phyloP scores from a whole-genome alignment of 2,113 vertebrate genomes.

The Ctenodactylus gundi region DNA sequence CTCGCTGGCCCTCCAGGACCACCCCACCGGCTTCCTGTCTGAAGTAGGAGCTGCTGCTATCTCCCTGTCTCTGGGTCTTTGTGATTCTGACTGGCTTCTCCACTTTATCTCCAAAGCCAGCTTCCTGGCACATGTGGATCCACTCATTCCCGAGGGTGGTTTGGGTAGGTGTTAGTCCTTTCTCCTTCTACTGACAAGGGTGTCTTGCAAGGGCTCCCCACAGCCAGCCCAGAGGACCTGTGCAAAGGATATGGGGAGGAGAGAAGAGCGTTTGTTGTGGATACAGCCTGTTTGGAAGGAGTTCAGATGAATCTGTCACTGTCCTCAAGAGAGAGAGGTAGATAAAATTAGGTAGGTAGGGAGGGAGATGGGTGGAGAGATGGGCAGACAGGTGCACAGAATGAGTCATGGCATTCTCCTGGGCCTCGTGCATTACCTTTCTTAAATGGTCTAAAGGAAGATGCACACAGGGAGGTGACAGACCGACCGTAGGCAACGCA shows the following conservation, averaged over 20 bases:
- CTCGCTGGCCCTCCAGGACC: accelerated
- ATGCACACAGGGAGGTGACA: not conserved
- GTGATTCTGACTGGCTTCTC: not conserved
- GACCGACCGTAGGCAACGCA: not conserved
- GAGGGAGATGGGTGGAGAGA: no score
- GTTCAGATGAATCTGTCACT: not conserved
- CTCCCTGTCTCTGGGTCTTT: not conserved
- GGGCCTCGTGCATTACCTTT: not conserved
- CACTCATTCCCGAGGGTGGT: not conserved
- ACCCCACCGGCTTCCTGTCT: not conserved
- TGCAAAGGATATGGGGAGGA: not conserved
- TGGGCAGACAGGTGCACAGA: no score
- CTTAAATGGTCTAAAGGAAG: not conserved
- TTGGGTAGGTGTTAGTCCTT: not conserved
- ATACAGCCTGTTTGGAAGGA: not conserved
- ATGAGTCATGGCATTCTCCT: not conserved
- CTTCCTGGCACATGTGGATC: not conserved
- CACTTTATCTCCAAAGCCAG: not conserved
- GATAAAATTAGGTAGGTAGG: no score
- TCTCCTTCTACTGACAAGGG: not conserved
- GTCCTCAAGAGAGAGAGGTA: no score
- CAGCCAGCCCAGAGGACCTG: not conserved
- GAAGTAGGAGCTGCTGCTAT: not conserved
- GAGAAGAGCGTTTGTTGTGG: not conserved
- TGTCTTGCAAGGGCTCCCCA: not conserved